A percentile compares a stretch with the other conserved stretches of the same genome.
Evolutionary conservation across 2,113 vertebrate species (phyloP).

Genomic region (Cygnus atratus): DNA sequence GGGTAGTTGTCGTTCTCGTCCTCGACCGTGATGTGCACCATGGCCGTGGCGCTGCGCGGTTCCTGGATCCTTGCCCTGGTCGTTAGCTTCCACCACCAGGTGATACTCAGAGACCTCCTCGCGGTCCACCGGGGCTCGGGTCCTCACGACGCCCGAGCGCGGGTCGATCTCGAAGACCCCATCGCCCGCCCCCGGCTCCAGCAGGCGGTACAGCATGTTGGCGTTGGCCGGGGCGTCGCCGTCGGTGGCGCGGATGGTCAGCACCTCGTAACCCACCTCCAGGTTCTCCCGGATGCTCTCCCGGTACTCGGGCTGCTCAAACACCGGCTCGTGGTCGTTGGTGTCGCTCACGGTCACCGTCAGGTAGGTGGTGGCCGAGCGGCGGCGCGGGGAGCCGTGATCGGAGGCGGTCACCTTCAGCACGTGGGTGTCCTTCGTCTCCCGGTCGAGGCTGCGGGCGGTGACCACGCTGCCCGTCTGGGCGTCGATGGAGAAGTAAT

Average conservation of each 20-base stretch:
- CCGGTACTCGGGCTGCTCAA: conserved; percentile 91
- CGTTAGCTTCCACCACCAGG: conserved; percentile 92
- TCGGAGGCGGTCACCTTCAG: conserved; percentile 89
- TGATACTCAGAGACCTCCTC: conserved; percentile 85
- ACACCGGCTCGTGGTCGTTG: conserved; percentile 90
- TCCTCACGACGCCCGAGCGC: conserved; percentile 89
- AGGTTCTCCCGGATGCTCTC: conserved; percentile 91
- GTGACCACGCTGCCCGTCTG: conserved; percentile 87
- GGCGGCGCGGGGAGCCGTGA: conserved; percentile 82
- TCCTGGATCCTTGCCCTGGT: conserved; percentile 91
- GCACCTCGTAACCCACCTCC: conserved; percentile 93
- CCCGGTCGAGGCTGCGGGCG: conserved; percentile 86
- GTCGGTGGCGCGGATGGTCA: conserved; percentile 92
- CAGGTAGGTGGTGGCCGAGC: conserved; percentile 84
- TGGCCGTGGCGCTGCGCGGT: conserved; percentile 89
- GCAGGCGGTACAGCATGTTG: conserved; percentile 93
- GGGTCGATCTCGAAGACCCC: conserved; percentile 91
- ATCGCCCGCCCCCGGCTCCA: conserved; percentile 77
- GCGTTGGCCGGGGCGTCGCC: conserved; percentile 93
- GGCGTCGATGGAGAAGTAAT: conserved; percentile 87
- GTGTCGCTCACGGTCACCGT: conserved; percentile 94
- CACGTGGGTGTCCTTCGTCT: conserved; percentile 93
- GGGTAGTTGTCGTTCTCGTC: conserved; percentile 98
- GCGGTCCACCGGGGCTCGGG: conserved; percentile 84
- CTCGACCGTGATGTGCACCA: conserved; percentile 88